These are phyloP conservation scores for Chiridota heheva DNA, from an alignment of 35 echinoderm and acorn worm genomes.

Conservation along the genomic window DNA sequence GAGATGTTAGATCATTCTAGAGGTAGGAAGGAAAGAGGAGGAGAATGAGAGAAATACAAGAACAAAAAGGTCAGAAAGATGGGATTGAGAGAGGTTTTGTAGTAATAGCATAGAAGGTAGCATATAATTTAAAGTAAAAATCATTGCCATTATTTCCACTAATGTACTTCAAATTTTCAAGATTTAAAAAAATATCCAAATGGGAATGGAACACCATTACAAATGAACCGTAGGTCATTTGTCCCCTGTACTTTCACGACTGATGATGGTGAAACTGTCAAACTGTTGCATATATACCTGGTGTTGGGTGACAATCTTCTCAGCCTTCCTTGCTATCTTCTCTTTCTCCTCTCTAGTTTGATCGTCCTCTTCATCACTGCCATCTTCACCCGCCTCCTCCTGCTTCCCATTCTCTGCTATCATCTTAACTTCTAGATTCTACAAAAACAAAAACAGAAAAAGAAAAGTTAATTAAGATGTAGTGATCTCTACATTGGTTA, in stretches of 20 bases:
- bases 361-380: slow-evolving; percentile 20
- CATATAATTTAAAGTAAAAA: no score
- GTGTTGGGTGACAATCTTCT: slow-evolving; percentile 29
- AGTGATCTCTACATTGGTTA: no score
- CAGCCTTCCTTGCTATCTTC: slow-evolving; percentile 14
- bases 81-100: no score
- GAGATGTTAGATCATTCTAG: no score
- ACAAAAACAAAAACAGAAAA: neutral
- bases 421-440: slow-evolving; percentile 14
- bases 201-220: neutral
- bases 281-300: slow-evolving; percentile 4
- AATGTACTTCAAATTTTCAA: neutral
- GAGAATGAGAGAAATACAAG: no score
- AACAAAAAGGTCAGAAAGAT: no score
- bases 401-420: neutral
- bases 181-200: neutral
- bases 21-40: no score
- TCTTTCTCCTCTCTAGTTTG: slow-evolving; percentile 37
- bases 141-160: no score
- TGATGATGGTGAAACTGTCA: neutral
- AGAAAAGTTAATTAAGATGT: no score
- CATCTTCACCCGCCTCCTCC: slow-evolving; percentile 36
- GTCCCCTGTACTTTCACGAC: neutral
- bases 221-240: neutral
- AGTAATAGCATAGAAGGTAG: no score